phyloP scores from a whole-genome alignment of 2,113 vertebrate genomes.

The Hydropotes inermis region DNA sequence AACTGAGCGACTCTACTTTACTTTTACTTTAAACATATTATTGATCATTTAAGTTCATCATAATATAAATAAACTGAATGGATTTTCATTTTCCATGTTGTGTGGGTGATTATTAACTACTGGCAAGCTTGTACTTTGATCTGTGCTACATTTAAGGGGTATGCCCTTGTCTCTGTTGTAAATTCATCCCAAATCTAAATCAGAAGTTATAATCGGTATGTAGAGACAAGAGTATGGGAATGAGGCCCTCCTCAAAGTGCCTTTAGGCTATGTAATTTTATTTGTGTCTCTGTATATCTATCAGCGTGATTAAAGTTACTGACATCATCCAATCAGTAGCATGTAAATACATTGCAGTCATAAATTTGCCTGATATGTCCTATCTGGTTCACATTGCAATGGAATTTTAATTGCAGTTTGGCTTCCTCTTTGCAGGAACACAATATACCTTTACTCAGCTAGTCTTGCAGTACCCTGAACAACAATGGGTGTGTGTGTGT shows the following conservation, averaged over 20 bases:
- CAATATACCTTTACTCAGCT: neutral
- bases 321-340: neutral
- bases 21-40: neutral
- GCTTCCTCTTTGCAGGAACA: neutral
- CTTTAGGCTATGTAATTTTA: neutral
- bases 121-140: neutral
- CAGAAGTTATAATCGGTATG: neutral
- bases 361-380: neutral
- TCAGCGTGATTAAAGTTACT: neutral
- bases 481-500: too few species aligned
- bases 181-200: neutral
- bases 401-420: neutral
- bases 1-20: too few species aligned
- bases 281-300: neutral
- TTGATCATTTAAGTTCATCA: neutral
- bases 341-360: neutral
- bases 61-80: neutral
- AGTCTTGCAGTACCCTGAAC: neutral
- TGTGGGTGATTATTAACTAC: neutral
- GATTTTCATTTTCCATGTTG: neutral
- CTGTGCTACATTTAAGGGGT: neutral
- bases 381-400: neutral
- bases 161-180: neutral
- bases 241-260: neutral
- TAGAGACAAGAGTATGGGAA: neutral